phyloP scores from a whole-genome alignment of 37 sponge, comb jelly and placozoan species.

The Crambe crambe region DNA sequence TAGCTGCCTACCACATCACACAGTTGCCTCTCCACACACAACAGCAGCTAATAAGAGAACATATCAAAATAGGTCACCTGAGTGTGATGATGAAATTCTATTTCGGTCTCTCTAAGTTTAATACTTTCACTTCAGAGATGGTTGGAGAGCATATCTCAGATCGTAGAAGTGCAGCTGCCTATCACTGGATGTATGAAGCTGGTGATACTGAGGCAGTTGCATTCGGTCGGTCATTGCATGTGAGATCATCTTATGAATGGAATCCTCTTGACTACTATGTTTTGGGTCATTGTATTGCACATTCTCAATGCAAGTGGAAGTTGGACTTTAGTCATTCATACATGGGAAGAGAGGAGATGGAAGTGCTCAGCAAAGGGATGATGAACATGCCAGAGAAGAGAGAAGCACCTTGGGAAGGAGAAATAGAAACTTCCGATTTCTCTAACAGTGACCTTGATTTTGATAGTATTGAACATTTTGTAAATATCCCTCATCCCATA shows the following conservation, averaged over 20 bases:
- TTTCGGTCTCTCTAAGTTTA: neutral
- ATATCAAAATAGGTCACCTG: neutral
- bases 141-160: neutral
- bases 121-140: neutral
- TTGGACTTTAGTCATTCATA: neutral
- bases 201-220: neutral
- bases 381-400: neutral
- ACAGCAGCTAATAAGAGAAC: neutral
- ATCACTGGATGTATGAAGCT: neutral
- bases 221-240: too few relatives aligned
- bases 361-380: neutral
- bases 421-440: neutral
- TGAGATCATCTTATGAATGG: neutral
- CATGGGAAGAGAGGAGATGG: neutral
- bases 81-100: too few relatives aligned
- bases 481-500: neutral
- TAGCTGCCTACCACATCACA: neutral
- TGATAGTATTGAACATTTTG: neutral
- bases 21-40: neutral
- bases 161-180: neutral
- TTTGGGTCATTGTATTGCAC: neutral
- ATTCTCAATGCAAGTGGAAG: neutral
- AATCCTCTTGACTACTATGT: neutral
- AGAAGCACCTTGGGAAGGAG: neutral
- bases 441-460: neutral